These are phyloP conservation scores for Dromococcyx pavoninus DNA, from an alignment of 2,797 vertebrate genomes.

Conservation along the genomic window DNA sequence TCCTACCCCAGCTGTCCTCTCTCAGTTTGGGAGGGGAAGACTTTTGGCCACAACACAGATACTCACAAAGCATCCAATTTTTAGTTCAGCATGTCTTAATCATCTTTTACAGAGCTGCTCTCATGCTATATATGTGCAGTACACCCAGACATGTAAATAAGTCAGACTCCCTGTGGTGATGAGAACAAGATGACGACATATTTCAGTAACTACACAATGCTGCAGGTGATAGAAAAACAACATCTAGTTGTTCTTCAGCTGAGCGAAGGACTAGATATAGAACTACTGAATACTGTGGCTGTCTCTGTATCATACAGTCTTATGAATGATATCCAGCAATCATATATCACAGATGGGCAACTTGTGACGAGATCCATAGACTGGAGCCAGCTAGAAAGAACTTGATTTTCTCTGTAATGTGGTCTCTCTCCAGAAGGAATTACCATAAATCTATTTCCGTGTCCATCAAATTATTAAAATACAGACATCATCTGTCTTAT, in stretches of 20 bases:
- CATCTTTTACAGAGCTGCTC: constrained; percentile 23
- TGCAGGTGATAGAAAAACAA: neutral
- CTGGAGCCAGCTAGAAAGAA: neutral
- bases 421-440: neutral
- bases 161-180: neutral
- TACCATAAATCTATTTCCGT: neutral
- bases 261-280: neutral
- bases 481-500: neutral
- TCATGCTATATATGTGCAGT: neutral
- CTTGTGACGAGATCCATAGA: neutral
- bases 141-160: neutral
- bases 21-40: constrained; percentile 15
- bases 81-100: constrained; percentile 13
- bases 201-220: neutral
- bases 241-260: neutral
- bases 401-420: neutral
- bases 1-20: constrained; percentile 59
- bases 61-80: constrained; percentile 30
- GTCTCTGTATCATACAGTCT: neutral
- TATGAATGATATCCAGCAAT: neutral
- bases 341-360: neutral
- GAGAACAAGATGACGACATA: neutral
- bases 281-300: neutral
- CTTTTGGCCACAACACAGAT: constrained; percentile 38
- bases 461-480: neutral